Conservation (phyloP, 2,113 vertebrate genomes). For the Pleuronectes platessa region DNA sequence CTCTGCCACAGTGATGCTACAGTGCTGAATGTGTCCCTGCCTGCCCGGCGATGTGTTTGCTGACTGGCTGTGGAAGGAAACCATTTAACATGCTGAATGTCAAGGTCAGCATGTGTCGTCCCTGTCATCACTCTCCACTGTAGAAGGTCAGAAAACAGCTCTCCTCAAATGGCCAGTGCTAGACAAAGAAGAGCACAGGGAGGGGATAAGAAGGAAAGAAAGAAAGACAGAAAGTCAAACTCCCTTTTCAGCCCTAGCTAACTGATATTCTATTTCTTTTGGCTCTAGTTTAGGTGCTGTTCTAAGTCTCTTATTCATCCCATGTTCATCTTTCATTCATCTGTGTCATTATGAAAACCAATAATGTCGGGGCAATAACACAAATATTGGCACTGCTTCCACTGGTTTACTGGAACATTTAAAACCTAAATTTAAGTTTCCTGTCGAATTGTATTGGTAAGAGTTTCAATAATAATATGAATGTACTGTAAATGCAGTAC, state of each 20-base stretch:
- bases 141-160: slow-evolving; percentile 94
- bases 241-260: neutral
- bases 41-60: slow-evolving; percentile 87
- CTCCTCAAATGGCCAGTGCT: slow-evolving; percentile 89
- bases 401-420: neutral
- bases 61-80: slow-evolving; percentile 89
- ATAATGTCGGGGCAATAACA: neutral
- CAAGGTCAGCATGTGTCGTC: slow-evolving; percentile 92
- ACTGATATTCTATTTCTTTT: neutral
- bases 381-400: neutral
- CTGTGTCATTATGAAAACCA: neutral
- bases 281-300: neutral
- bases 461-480: too few relatives aligned
- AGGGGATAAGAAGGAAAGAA: neutral
- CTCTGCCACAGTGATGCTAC: too few relatives aligned
- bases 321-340: neutral
- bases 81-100: slow-evolving; percentile 97
- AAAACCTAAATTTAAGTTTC: neutral
- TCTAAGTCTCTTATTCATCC: neutral
- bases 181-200: slow-evolving; percentile 81
- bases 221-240: slow-evolving; percentile 2
- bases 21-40: too few relatives aligned
- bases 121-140: slow-evolving; percentile 93
- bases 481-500: too few relatives aligned
- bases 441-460: neutral